Evolutionary conservation across 1,140 invertebrate genomes (phyloP).

Genomic region (Drosophila repletoides): DNA sequence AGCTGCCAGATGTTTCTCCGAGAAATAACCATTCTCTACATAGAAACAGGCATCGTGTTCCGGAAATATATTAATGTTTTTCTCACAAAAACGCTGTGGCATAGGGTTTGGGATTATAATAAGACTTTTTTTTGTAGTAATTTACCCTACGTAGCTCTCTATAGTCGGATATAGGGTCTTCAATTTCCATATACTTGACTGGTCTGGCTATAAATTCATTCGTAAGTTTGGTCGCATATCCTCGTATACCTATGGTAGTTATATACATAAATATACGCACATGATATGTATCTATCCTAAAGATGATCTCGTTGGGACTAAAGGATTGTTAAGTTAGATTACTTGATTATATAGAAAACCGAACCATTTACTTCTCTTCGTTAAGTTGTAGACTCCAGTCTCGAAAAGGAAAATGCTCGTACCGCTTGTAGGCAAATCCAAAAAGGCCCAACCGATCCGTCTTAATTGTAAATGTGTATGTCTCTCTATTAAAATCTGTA

Average conservation of each 20-base stretch:
- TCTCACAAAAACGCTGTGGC: slow-evolving; percentile 52
- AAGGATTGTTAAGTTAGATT: background rate
- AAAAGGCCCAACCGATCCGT: slow-evolving; percentile 69
- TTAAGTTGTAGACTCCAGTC: slow-evolving; percentile 54
- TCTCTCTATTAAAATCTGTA: slow-evolving; percentile 30
- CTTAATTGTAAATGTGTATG: slow-evolving; percentile 39
- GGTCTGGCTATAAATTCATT: slow-evolving; percentile 45
- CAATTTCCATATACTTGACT: slow-evolving; percentile 51
- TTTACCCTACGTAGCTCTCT: slow-evolving; percentile 58
- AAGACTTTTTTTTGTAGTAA: too few relatives aligned
- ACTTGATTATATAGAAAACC: too few relatives aligned
- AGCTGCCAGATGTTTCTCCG: slow-evolving; percentile 60
- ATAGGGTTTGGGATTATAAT: background rate
- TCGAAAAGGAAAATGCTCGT: slow-evolving; percentile 68
- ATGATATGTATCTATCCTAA: slow-evolving; percentile 67
- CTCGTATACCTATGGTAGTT: slow-evolving; percentile 48
- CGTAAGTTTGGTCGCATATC: slow-evolving; percentile 53
- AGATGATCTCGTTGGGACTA: slow-evolving; percentile 61
- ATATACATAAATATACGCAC: slow-evolving; percentile 51
- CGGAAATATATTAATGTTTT: slow-evolving; percentile 71
- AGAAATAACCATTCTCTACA: slow-evolving; percentile 75
- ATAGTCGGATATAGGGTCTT: slow-evolving; percentile 57
- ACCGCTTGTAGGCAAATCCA: slow-evolving; percentile 62
- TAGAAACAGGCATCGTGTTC: slow-evolving; percentile 66
- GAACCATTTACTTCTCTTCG: slow-evolving; percentile 50